phyloP scores from a whole-genome alignment of 2,888 invertebrate genomes.

The Apodemia duryi region DNA sequence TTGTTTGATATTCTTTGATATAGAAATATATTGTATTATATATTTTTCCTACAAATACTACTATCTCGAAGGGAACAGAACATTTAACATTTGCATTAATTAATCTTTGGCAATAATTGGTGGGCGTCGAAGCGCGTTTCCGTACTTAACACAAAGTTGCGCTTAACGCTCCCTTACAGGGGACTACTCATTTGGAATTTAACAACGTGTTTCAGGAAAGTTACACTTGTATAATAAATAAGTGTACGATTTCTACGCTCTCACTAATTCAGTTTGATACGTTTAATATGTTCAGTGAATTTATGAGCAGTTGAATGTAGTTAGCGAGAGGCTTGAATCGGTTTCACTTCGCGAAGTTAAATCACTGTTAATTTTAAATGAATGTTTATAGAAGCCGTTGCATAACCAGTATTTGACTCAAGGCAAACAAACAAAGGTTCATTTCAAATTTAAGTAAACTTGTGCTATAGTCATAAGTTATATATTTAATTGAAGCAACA shows the following conservation, averaged over 20 bases:
- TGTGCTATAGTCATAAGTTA: not conserved
- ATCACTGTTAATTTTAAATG: constrained; percentile 25
- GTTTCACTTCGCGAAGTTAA: constrained; percentile 42
- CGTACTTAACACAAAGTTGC: constrained; percentile 44
- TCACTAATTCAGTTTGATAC: constrained; percentile 48
- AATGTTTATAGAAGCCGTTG: not conserved
- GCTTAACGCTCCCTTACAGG: constrained; percentile 29
- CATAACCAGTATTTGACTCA: not conserved
- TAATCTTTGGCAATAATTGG: constrained; percentile 59
- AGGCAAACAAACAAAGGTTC: not conserved
- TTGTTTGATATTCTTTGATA: too few relatives aligned
- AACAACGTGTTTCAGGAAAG: constrained; percentile 52
- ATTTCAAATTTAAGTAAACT: not conserved
- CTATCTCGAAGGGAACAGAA: too few relatives aligned
- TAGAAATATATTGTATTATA: too few relatives aligned
- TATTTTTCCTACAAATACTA: too few relatives aligned
- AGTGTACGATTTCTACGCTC: constrained; percentile 49
- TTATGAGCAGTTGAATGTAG: constrained; percentile 35
- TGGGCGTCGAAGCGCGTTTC: constrained; percentile 54
- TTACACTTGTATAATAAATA: constrained; percentile 51
- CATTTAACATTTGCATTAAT: not conserved
- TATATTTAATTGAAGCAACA: not conserved
- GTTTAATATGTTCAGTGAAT: constrained; percentile 50
- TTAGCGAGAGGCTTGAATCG: constrained; percentile 44
- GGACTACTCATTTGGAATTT: constrained; percentile 65